phyloP scores from a whole-genome alignment of 2,888 invertebrate species.

The Epinotia bilunana region DNA sequence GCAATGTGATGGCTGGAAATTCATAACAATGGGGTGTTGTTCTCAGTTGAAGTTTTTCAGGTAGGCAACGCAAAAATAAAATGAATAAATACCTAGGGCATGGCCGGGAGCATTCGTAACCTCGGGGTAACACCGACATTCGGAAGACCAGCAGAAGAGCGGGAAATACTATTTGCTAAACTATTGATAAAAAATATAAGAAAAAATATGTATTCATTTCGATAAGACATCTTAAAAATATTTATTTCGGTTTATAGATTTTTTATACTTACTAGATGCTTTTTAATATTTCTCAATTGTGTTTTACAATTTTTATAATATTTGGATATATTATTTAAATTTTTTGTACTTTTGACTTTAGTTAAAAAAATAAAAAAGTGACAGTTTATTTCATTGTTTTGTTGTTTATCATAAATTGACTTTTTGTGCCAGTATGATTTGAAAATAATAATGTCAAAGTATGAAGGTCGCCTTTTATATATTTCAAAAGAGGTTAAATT shows the following conservation, averaged over 20 bases:
- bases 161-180: neutral
- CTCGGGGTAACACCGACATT: constrained; percentile 70
- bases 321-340: constrained; percentile 6
- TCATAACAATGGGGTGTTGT: too few relatives aligned
- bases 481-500: too few relatives aligned
- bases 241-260: neutral
- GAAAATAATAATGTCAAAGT: neutral
- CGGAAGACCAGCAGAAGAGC: neutral
- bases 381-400: constrained; percentile 14
- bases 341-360: constrained; percentile 26
- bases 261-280: constrained; percentile 14
- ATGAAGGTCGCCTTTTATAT: neutral
- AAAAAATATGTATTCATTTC: neutral
- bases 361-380: constrained; percentile 24
- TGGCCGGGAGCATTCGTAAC: constrained; percentile 64
- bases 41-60: neutral
- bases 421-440: constrained; percentile 3
- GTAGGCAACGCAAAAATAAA: constrained; percentile 4
- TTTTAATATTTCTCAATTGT: constrained; percentile 31
- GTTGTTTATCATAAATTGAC: neutral
- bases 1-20: too few relatives aligned
- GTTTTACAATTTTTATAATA: constrained; percentile 32
- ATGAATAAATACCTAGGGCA: constrained; percentile 54
- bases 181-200: neutral
- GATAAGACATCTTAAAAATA: neutral